phyloP scores from a whole-genome alignment of 1,140 invertebrate genomes.

The Lepidurus couesii region DNA sequence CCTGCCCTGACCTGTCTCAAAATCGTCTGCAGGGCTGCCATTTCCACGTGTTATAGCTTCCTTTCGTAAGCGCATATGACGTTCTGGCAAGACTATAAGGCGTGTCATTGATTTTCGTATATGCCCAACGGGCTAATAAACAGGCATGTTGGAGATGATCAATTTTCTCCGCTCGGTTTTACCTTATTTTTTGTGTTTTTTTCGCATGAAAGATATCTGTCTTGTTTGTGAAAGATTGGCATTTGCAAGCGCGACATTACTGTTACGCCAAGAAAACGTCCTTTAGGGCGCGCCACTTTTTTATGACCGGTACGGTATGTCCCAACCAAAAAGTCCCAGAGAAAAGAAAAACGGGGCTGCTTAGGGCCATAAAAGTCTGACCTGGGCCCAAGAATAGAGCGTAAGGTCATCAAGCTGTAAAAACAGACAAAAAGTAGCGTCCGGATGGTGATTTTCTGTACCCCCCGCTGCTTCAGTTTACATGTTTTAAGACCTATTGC shows the following conservation, averaged over 20 bases:
- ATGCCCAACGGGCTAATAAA: conserved; percentile 5
- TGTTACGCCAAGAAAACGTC: neutral
- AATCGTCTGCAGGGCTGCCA: neutral
- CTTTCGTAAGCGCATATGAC: neutral
- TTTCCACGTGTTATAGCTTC: neutral
- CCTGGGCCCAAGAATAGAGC: conserved; percentile 2
- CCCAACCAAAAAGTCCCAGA: neutral
- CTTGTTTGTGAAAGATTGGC: neutral
- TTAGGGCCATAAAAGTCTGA: conserved; percentile 14
- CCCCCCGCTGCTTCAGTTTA: neutral
- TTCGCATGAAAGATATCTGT: neutral
- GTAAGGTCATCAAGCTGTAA: neutral
- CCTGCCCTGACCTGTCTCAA: neutral
- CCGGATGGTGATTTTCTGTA: neutral
- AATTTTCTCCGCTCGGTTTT: too few species aligned
- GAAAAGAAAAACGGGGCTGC: neutral
- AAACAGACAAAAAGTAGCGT: neutral
- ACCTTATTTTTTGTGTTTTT: too few species aligned
- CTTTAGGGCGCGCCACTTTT: neutral
- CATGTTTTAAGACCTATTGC: conserved; percentile 7
- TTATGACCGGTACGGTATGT: neutral
- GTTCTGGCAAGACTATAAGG: neutral
- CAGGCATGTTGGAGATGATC: too few species aligned
- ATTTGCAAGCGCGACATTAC: neutral
- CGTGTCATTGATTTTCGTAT: neutral